Conservation (phyloP, 2,113 vertebrate species). For the Carettochelys insculpta region DNA sequence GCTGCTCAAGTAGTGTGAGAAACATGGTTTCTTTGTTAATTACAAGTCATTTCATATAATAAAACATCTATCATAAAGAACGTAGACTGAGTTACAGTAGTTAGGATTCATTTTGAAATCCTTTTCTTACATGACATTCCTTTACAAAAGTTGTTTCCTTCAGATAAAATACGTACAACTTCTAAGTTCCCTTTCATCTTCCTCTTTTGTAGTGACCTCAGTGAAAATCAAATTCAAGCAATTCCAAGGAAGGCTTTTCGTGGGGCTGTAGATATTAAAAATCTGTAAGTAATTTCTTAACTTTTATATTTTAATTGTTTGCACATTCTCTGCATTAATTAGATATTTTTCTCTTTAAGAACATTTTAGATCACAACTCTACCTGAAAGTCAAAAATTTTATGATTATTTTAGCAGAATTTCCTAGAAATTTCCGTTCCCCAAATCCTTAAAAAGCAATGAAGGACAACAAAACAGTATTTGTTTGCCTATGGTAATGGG, state of each 20-base stretch:
- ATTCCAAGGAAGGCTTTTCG: constrained; percentile 97
- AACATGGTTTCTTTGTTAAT: constrained; percentile 10
- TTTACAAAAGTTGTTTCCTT: not conserved
- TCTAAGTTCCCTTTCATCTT: not conserved
- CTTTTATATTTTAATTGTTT: not conserved
- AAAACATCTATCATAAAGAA: not conserved
- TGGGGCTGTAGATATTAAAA: constrained; percentile 97
- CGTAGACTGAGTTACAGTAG: not conserved
- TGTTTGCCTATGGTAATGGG: not conserved
- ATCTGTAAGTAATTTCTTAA: constrained; percentile 88
- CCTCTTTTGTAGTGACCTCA: constrained; percentile 85
- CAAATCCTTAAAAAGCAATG: not conserved
- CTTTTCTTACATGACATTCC: not conserved
- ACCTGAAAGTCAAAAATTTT: not conserved
- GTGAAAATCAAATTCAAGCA: constrained; percentile 98
- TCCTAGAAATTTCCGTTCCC: not conserved
- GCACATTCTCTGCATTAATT: not conserved
- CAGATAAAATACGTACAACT: not conserved
- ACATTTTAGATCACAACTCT: not conserved
- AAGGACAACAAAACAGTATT: not conserved
- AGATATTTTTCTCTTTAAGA: not conserved
- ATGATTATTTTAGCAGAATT: not conserved
- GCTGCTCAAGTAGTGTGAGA: not conserved
- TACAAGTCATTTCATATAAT: constrained; percentile 11
- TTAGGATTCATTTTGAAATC: not conserved